A percentile compares a stretch with the other conserved stretches of the same genome.
Conservation (phyloP, 2,113 vertebrate genomes). For the Pteruthius melanotis region DNA sequence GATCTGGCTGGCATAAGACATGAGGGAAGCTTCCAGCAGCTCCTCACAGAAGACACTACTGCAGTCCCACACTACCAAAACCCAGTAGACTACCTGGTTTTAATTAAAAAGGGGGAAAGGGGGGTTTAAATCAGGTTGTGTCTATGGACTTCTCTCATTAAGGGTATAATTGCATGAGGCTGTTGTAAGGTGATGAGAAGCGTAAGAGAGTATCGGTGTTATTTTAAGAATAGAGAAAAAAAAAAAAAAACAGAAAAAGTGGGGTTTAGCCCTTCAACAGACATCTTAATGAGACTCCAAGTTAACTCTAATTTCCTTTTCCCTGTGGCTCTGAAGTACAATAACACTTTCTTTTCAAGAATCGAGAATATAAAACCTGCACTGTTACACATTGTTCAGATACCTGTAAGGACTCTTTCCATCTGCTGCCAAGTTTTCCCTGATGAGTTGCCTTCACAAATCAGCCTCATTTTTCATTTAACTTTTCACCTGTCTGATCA, state of each 20-base stretch:
- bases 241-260: background rate
- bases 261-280: background rate
- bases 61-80: background rate
- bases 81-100: background rate
- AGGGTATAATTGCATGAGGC: background rate
- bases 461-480: background rate
- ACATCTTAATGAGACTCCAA: background rate
- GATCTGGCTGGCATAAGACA: background rate
- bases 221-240: background rate
- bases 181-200: background rate
- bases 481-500: background rate
- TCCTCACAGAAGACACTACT: background rate
- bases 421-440: background rate
- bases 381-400: background rate
- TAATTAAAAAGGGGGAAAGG: background rate
- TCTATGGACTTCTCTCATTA: background rate
- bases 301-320: background rate
- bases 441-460: background rate
- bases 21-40: background rate
- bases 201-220: background rate
- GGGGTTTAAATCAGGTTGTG: background rate
- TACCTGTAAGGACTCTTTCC: background rate
- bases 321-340: rapidly evolving
- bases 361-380: background rate
- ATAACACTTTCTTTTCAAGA: background rate